Base-by-base conservation (phyloP, 2,797 vertebrate species). In the Adelosebastes latens region DNA sequence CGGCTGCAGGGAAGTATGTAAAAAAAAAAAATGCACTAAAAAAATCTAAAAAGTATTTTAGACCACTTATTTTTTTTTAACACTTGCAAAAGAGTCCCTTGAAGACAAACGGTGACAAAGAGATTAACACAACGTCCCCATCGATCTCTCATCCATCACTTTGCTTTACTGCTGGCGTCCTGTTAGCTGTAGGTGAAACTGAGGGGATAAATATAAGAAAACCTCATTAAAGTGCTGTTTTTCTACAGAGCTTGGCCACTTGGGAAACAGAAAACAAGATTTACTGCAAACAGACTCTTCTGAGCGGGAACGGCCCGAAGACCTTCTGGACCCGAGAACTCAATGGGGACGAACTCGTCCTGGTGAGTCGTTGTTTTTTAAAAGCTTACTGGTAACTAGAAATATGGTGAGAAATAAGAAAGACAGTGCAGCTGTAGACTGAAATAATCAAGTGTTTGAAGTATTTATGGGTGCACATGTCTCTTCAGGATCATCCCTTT, bases 221-320 rank as follows among this genome's bases (percentile, higher is more conserved):
- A 72, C 29, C 46, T 80, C 61, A 81, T 79, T 71, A 42, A 73
- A 79, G 36, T 59, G 69, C 29, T 77, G 64, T 76, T 72, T 42
- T 46, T 82, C 22, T 22, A 29, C 96, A 99, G 98, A 99, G 98
- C 87, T 92, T 98, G 92, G 94, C 97, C 86, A 97, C 96, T 67
- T 99, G 98, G 98, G 98, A 99, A 91, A 97, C 95, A 0, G 97
- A 98, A 92, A 98, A 97, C 93, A 99, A 99, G 94, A 98, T 99
- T 77, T 95, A 95, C 91, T 99, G 98, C 95, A 97, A 96, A 83
- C 98, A 99, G 93, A 98, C 97, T 70, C 97, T 99, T 1, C 72
- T 97, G 78, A 97, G 97, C 4, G 98, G 97, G 56, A 93, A 93
- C 0, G 97, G 98, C 16, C 98, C 98, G 8, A 98, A 98, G 91